Base-by-base conservation (phyloP, 2,113 vertebrate species). In the Phalacrocorax brasilianus region DNA sequence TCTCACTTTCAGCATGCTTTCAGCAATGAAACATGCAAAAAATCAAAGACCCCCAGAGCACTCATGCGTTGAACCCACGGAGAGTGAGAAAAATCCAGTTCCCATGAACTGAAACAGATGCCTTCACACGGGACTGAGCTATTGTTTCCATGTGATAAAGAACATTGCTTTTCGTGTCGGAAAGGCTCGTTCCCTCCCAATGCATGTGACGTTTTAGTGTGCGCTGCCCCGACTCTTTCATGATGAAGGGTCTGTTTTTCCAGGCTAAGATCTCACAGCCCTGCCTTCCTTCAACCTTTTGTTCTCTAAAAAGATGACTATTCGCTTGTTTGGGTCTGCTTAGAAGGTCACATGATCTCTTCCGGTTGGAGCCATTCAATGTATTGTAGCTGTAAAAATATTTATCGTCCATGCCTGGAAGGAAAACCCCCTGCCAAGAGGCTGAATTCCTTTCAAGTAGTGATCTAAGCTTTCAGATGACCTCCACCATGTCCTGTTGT, bases 281-380 rank as follows among this genome's bases (percentile, higher is more conserved):
- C 38, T 76, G 35, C 86, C 50, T 84, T 24, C 63, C 38, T 84
- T 44, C 58, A 78, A 92, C 87, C 63, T 94, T 90, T 88, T 90
- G 95, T 87, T 88, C 95, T 66, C 32, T 53, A 26, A 44, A 40
- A 71, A 53, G 17, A 66, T 47, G 52, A 87, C 26, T 47, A 30
- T 62, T 58, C 0, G 1, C 44, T 85, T 84, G 30, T 40, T 84
- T 71, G 58, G 68, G 63, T 74, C 63, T 52, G 47, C 49, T 84
- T 33, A 32, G 62, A 45, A 50, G 49, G 49, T 67, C 63, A 30
- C 28, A 6, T 28, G 38, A 45, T 42, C 35, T 66, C 72, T 87
- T 79, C 56, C 1, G 3, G 22, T 30, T 52, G 68, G 58, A 76
- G 73, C 23, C 6, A 22, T 52, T 87, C 47, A 56, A 45, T 0